Evolutionary conservation across 2,888 invertebrate genomes (phyloP), one percentile per base, ranked within the genome.

Genomic region (Timandra comae): DNA sequence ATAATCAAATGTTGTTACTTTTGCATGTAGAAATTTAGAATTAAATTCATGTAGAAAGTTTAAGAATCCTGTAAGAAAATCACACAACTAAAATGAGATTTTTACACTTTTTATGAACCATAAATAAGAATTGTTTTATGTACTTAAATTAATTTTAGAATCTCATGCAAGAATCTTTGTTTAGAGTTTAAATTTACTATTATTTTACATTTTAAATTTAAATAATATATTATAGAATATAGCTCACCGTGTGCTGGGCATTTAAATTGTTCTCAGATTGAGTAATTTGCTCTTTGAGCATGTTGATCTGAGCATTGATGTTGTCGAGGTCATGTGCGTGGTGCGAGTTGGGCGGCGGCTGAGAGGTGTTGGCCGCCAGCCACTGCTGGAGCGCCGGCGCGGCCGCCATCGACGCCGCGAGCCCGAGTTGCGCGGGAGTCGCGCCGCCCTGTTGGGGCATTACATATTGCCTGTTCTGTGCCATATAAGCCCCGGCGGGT

Each of bases 251-350:
- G 75, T 98, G 96, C 70, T 99, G 99, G 33, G 98, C 98, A 56
- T 93, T 92, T 46, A 99, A 88, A 88, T 99, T 99, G 64, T 92
- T 93, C 76, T 99, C 99, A 62, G 98, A 98, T 75, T 98, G 97
- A 54, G 91, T 91, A 45, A 99, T 95, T 87, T 99, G 97, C 65
- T 97, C 96, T 67, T 94, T 92, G 46, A 97, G 85, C 47, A 91
- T 88, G 63, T 90, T 91, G 74, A 96, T 94, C 77, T 97, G 96
- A 49, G 90, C 88, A 60, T 89, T 87, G 61, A 93, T 70, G 61
- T 87, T 64, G 88, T 91, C 70, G 87, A 87, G 47, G 62, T 77
- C 70, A 49, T 64, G 63, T 30, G 49, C 41, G 42, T 70, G 63
- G 52, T 62, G 65, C 40, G 62, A 51, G 27, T 32, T 1, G 20